Percentiles rank a stretch among this genome's conserved stretches.
phyloP scores from a whole-genome alignment of 2,113 vertebrate genomes.

The Dipodomys ordii region DNA sequence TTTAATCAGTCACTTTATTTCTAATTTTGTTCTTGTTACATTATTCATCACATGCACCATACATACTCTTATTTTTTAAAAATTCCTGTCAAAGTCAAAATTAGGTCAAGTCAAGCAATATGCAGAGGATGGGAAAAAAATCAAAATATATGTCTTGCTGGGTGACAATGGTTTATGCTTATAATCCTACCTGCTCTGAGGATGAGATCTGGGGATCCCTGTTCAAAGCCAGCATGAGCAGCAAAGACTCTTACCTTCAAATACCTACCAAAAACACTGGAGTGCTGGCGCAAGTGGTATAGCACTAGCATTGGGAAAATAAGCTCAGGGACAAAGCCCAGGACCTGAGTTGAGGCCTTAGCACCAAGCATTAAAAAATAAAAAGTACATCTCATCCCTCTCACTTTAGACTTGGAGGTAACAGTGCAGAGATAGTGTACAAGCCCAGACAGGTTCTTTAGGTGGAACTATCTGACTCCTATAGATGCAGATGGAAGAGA shows the following conservation, averaged over 20 bases:
- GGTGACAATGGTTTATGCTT: no score
- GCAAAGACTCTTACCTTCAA: no score
- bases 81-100: slow-evolving; percentile 48
- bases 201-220: no score
- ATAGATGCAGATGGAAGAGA: background rate
- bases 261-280: no score
- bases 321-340: no score
- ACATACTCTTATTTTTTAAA: background rate
- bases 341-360: no score
- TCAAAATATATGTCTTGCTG: background rate
- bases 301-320: no score
- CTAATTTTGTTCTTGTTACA: slow-evolving; percentile 66
- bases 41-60: background rate
- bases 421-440: background rate
- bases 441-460: background rate
- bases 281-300: no score
- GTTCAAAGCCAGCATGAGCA: no score
- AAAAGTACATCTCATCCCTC: background rate
- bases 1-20: slow-evolving; percentile 72
- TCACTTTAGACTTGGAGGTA: slow-evolving; percentile 33
- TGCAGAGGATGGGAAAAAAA: background rate
- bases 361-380: no score
- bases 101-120: slow-evolving; percentile 27
- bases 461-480: background rate
- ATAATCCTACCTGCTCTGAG: no score